Conservation (phyloP, 2,888 invertebrate species). For the Acholoe squamosa region DNA sequence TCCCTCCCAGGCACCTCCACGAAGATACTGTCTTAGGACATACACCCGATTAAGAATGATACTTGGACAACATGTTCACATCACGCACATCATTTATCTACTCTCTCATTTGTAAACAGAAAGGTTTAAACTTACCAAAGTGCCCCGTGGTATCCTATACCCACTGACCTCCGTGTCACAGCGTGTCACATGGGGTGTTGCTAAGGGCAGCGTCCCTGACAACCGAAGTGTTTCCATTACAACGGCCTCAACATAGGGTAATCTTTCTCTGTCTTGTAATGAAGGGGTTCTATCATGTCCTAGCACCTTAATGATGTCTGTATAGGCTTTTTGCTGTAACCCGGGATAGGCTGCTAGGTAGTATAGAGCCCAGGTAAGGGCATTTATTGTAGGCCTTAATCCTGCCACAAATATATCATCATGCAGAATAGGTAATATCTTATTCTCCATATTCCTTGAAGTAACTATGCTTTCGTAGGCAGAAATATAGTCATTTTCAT, state of each 20-base stretch:
- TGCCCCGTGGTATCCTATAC: neutral
- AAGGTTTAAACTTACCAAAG: neutral
- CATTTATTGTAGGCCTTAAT: neutral
- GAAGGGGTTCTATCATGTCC: neutral
- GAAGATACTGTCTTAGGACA: neutral
- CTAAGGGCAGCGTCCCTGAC: neutral
- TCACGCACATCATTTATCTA: too few species aligned
- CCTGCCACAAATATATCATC: neutral
- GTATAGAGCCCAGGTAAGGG: neutral
- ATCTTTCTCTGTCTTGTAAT: neutral
- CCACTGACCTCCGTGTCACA: neutral
- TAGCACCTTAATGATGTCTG: neutral
- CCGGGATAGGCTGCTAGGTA: neutral
- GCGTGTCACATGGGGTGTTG: neutral
- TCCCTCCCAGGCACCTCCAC: too few species aligned
- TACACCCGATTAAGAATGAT: too few species aligned
- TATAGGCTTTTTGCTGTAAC: neutral
- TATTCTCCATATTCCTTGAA: neutral
- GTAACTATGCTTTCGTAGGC: neutral
- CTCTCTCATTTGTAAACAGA: too few species aligned
- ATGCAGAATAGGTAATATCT: neutral
- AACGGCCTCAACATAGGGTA: neutral
- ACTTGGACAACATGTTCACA: too few species aligned
- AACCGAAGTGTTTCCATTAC: neutral
- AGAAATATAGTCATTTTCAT: too few species aligned